Evolutionary conservation across 2,888 invertebrate species (phyloP).

Genomic region (Nezara viridula): DNA sequence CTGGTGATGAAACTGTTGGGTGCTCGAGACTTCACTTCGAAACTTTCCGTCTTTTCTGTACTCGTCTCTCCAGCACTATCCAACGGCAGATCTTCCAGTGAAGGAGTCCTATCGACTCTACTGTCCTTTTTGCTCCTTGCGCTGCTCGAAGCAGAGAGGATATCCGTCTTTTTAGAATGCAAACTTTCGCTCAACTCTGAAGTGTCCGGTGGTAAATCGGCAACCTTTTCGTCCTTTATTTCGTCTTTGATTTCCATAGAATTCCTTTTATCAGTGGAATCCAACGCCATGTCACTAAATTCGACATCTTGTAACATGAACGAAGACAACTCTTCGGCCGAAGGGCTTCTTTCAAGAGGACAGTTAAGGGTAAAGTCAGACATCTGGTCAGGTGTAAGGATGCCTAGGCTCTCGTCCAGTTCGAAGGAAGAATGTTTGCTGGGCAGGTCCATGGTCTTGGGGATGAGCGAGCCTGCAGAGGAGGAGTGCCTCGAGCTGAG

Average conservation of each 20-base stretch:
- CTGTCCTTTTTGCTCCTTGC: slow-evolving; percentile 65
- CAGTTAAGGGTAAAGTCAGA: slow-evolving; percentile 77
- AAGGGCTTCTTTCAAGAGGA: slow-evolving; percentile 73
- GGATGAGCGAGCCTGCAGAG: slow-evolving; percentile 65
- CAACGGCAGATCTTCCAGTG: slow-evolving; percentile 86
- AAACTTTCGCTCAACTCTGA: slow-evolving; percentile 64
- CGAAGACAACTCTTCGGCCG: slow-evolving; percentile 72
- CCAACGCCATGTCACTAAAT: slow-evolving; percentile 56
- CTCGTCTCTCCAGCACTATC: slow-evolving; percentile 70
- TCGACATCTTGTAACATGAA: slow-evolving; percentile 64
- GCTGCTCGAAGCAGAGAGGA: slow-evolving; percentile 63
- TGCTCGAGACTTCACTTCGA: slow-evolving; percentile 66
- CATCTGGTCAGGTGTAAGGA: slow-evolving; percentile 91
- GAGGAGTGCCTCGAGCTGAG: slow-evolving; percentile 64
- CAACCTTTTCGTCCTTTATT: slow-evolving; percentile 49
- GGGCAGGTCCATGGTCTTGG: slow-evolving; percentile 64
- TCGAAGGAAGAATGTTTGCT: slow-evolving; percentile 86
- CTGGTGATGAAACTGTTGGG: slow-evolving; percentile 86
- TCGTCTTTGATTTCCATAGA: slow-evolving; percentile 58
- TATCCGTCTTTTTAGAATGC: slow-evolving; percentile 64
- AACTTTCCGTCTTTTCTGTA: slow-evolving; percentile 60
- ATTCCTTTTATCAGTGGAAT: slow-evolving; percentile 54
- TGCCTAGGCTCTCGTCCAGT: slow-evolving; percentile 86
- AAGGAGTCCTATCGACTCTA: slow-evolving; percentile 76
- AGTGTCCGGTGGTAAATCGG: slow-evolving; percentile 51